A percentile compares a stretch with the other conserved stretches of the same genome.
These are phyloP conservation scores for Tylochromis polylepis DNA, from an alignment of 2,113 vertebrate genomes.

Conservation along the genomic window DNA sequence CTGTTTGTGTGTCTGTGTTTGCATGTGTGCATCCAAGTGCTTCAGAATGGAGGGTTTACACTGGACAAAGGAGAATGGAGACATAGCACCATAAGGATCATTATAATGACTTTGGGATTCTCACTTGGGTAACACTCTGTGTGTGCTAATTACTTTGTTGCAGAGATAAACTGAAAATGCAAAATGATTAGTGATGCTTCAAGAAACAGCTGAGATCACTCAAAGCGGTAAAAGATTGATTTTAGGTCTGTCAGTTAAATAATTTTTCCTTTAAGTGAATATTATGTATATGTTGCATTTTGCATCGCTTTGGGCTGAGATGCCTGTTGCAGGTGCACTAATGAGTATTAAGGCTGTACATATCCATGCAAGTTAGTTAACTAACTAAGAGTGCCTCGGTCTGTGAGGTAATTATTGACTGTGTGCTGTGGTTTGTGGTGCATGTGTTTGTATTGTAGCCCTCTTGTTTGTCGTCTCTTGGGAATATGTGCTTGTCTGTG, in stretches of 20 bases:
- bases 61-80: neutral
- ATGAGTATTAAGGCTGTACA: neutral
- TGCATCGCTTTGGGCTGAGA: neutral
- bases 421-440: conserved; percentile 37
- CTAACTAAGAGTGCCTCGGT: neutral
- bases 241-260: neutral
- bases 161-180: conserved; percentile 2
- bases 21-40: neutral
- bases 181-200: neutral
- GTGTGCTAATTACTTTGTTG: conserved; percentile 35
- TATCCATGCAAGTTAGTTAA: neutral
- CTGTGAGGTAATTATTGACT: neutral
- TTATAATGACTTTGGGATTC: neutral
- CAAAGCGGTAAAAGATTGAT: neutral
- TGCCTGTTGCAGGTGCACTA: neutral
- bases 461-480: conserved; percentile 19
- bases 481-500: neutral
- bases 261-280: neutral
- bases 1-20: neutral
- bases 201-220: neutral
- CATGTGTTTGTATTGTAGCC: conserved; percentile 4
- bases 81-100: neutral
- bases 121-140: neutral
- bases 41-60: neutral
- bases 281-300: neutral